Conservation (phyloP, 1,140 invertebrate genomes). For the Hypsibius dujardini region DNA sequence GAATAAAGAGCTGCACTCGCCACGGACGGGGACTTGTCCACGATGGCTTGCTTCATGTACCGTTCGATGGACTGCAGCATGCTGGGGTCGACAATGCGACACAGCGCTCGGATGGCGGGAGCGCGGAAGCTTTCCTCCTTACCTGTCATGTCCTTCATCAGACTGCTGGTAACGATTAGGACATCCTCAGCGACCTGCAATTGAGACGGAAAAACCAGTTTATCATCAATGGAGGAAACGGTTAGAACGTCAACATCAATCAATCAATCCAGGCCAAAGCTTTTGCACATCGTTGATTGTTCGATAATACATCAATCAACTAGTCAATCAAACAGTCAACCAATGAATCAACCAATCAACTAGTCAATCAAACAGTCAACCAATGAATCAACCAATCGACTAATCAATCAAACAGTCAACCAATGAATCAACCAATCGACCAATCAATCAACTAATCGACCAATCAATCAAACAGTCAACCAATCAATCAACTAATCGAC, state of each 20-base stretch:
- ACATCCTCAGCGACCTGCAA: conserved; percentile 67
- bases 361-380: neutral
- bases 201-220: neutral
- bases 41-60: conserved; percentile 99
- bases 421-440: neutral
- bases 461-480: neutral
- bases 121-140: conserved; percentile 89
- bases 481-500: no score
- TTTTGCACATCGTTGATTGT: no score
- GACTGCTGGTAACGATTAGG: conserved; percentile 84
- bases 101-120: conserved; percentile 84
- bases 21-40: conserved; percentile 76
- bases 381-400: neutral
- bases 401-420: neutral
- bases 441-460: no score
- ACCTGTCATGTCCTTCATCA: conserved; percentile 99
- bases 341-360: neutral
- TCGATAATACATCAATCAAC: no score
- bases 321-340: neutral
- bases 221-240: neutral
- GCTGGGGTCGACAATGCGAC: conserved; percentile 83
- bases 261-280: neutral
- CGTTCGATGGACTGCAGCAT: conserved; percentile 94
- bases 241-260: neutral
- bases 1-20: conserved; percentile 90